Conservation (phyloP, 1,140 invertebrate species). For the Nebria ingens region DNA sequence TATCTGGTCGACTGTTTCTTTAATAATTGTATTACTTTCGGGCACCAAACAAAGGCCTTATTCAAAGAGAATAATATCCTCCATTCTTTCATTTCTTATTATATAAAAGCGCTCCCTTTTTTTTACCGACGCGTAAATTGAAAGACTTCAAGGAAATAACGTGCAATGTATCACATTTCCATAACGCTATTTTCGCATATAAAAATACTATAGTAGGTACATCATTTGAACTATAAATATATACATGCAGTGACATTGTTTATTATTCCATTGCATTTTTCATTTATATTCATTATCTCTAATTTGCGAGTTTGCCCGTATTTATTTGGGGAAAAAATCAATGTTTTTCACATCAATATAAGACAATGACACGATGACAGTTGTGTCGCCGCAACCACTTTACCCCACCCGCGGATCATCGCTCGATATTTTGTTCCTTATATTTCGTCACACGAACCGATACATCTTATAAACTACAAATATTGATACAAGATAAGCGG, state of each 20-base stretch:
- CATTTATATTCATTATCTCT: constrained; percentile 1
- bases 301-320: not conserved
- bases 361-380: not conserved
- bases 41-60: not conserved
- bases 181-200: no score
- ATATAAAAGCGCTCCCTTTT: not conserved
- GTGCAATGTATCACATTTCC: no score
- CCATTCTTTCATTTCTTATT: not conserved
- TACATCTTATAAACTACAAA: constrained; percentile 32
- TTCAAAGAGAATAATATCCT: constrained; percentile 8
- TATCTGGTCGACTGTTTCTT: not conserved
- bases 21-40: constrained; percentile 8
- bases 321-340: not conserved
- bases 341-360: constrained; percentile 1
- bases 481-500: constrained; percentile 34
- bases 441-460: constrained; percentile 16
- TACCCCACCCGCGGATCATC: not conserved
- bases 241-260: no score
- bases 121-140: no score
- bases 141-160: no score
- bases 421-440: not conserved
- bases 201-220: no score
- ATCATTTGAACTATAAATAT: no score
- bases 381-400: not conserved
- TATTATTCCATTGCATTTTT: not conserved